A percentile compares a stretch with the other conserved stretches of the same genome.
These are phyloP conservation scores for Semnornis frantzii DNA, from an alignment of 2,113 vertebrate species.

Conservation along the genomic window DNA sequence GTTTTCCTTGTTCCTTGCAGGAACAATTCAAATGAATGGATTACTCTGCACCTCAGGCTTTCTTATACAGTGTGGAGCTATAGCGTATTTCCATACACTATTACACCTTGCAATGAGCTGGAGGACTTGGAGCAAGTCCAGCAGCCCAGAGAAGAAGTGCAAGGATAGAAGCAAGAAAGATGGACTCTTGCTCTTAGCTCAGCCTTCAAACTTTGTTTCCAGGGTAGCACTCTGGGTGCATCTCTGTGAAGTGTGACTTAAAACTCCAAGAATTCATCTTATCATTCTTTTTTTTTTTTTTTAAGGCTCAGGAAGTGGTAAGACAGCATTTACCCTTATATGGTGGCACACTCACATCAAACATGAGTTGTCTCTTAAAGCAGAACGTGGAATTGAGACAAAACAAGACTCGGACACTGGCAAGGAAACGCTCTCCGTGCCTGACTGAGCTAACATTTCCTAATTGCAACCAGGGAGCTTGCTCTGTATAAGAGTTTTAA, in stretches of 20 bases:
- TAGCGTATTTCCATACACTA: not conserved
- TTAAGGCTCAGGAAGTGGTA: not conserved
- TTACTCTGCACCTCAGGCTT: not conserved
- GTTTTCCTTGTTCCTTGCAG: not conserved
- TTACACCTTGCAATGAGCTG: not conserved
- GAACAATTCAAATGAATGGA: not conserved
- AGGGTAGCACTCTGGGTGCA: not conserved
- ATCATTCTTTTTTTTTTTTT: not conserved
- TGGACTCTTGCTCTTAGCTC: not conserved
- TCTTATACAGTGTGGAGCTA: not conserved
- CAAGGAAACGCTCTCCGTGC: not conserved
- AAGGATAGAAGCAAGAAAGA: not conserved
- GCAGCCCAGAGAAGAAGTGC: not conserved
- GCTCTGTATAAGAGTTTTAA: not conserved
- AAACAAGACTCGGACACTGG: not conserved
- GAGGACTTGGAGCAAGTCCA: not conserved
- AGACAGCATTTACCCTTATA: not conserved
- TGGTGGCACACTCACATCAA: not conserved
- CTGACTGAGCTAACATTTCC: not conserved
- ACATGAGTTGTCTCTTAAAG: not conserved
- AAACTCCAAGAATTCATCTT: not conserved
- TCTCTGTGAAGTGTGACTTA: not conserved
- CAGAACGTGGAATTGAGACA: conserved; percentile 2
- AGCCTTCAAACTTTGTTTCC: not conserved
- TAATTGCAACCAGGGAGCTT: conserved; percentile 47